Evolutionary conservation across 2,797 vertebrate species (phyloP).

Genomic region (Lerista edwardsae): DNA sequence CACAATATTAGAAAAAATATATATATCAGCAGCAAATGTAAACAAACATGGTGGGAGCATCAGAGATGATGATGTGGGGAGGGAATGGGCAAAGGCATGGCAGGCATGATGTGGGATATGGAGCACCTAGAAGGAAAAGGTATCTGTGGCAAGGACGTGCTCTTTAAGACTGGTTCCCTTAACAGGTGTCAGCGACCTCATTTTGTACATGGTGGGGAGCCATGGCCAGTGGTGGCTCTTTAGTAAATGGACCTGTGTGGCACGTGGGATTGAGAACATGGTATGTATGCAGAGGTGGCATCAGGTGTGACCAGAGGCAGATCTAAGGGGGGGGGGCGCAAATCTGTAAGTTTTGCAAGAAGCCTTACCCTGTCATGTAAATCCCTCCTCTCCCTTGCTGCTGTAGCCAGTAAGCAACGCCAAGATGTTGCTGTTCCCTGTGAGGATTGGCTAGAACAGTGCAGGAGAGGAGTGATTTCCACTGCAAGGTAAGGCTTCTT

Average conservation of each 20-base stretch:
- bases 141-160: not conserved
- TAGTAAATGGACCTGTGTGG: not conserved
- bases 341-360: too few relatives aligned
- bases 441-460: too few relatives aligned
- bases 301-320: too few relatives aligned
- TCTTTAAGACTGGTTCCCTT: not conserved
- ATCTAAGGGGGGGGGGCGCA: too few relatives aligned
- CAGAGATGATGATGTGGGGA: not conserved
- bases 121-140: not conserved
- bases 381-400: too few relatives aligned
- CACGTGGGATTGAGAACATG: not conserved
- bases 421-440: too few relatives aligned
- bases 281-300: not conserved
- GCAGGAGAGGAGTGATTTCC: too few relatives aligned
- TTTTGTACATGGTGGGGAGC: not conserved
- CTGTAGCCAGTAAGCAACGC: too few relatives aligned
- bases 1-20: not conserved
- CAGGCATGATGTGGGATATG: not conserved
- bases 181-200: not conserved
- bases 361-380: too few relatives aligned
- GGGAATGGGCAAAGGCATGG: not conserved
- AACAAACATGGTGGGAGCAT: not conserved
- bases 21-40: not conserved
- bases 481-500: too few relatives aligned
- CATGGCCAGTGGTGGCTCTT: not conserved